These are phyloP conservation scores for Argyrosomus regius DNA, from an alignment of 2,797 vertebrate genomes.

Conservation along the genomic window DNA sequence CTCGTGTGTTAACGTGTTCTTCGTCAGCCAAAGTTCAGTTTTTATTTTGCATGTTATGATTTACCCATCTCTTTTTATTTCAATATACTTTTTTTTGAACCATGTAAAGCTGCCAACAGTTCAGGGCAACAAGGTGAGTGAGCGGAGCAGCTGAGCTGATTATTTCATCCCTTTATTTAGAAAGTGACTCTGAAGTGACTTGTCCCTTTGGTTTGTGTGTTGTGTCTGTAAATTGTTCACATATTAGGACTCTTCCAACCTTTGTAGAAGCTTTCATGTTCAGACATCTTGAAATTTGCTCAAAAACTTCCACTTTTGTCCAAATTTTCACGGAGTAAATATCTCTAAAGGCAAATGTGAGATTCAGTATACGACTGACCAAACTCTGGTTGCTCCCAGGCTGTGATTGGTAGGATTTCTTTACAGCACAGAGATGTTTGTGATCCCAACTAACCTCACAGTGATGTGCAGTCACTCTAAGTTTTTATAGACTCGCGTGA, in stretches of 20 bases:
- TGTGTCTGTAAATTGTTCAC: not conserved
- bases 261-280: not conserved
- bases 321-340: constrained; percentile 33
- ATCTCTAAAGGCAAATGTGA: constrained; percentile 2
- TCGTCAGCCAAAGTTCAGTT: constrained; percentile 23
- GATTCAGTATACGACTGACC: not conserved
- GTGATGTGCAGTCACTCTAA: not conserved
- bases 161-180: constrained; percentile 8
- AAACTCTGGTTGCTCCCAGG: not conserved
- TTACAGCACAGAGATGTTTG: not conserved
- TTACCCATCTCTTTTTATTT: constrained; percentile 74
- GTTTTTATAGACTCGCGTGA: not conserved
- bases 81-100: constrained; percentile 72
- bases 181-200: constrained; percentile 1
- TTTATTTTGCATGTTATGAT: constrained; percentile 76
- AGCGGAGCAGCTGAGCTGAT: constrained; percentile 42
- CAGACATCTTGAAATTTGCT: constrained; percentile 6
- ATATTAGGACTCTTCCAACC: not conserved
- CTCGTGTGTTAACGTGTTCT: constrained; percentile 9
- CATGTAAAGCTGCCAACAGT: constrained; percentile 84
- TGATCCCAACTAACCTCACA: not conserved
- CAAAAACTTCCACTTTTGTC: not conserved
- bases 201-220: not conserved
- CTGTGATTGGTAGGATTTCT: not conserved
- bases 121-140: constrained; percentile 84